A percentile compares a stretch with the other conserved stretches of the same genome.
These are phyloP conservation scores for Tiliacea aurago DNA, from an alignment of 2,888 invertebrate genomes.

Conservation along the genomic window DNA sequence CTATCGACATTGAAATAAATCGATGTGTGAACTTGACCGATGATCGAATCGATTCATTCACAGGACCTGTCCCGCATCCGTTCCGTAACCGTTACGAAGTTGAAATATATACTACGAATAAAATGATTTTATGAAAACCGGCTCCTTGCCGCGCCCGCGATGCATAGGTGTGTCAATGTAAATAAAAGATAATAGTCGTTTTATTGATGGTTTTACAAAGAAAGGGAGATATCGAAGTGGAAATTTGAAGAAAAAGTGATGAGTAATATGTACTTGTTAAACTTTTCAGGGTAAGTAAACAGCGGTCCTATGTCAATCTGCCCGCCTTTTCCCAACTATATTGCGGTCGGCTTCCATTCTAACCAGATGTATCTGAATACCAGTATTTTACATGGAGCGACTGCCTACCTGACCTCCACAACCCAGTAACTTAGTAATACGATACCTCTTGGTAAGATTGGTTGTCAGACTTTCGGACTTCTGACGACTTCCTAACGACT, in stretches of 20 bases:
- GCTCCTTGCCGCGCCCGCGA: constrained; percentile 47
- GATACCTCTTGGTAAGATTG: too few relatives aligned
- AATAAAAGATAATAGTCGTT: constrained; percentile 52
- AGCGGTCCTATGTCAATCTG: neutral
- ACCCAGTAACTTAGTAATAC: too few relatives aligned
- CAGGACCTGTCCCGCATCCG: constrained; percentile 75
- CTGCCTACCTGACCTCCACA: too few relatives aligned
- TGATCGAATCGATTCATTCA: constrained; percentile 69
- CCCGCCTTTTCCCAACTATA: too few relatives aligned
- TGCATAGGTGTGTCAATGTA: constrained; percentile 51
- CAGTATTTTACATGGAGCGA: too few relatives aligned
- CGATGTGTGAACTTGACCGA: constrained; percentile 74
- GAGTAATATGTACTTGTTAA: constrained; percentile 20
- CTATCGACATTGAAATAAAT: constrained; percentile 63
- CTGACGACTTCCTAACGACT: too few relatives aligned
- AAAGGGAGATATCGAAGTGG: constrained; percentile 38
- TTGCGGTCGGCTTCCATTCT: too few relatives aligned
- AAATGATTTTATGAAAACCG: constrained; percentile 67
- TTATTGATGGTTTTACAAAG: constrained; percentile 33
- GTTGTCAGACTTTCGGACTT: too few relatives aligned
- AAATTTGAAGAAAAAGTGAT: constrained; percentile 31
- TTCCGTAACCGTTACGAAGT: constrained; percentile 68
- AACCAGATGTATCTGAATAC: too few relatives aligned
- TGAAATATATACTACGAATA: constrained; percentile 71
- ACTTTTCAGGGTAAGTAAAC: constrained; percentile 13